phyloP scores from a whole-genome alignment of 2,113 vertebrate genomes.

The Meles meles region DNA sequence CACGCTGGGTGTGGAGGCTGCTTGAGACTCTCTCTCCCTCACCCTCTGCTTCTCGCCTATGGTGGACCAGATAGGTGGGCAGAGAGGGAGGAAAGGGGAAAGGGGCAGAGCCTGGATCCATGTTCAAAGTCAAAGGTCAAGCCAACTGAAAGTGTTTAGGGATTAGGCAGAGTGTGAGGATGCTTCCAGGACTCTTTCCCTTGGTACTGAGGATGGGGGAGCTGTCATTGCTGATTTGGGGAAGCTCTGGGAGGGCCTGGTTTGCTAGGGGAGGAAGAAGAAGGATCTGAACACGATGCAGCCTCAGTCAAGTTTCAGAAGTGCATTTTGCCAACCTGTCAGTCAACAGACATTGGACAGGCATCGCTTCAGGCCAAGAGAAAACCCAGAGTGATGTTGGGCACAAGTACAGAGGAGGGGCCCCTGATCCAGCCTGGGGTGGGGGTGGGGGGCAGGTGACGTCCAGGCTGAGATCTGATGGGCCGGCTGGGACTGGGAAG shows the following conservation, averaged over 20 bases:
- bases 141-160: accelerated
- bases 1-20: background rate
- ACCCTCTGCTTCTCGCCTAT: background rate
- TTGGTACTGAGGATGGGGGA: background rate
- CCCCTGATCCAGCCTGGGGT: background rate
- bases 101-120: background rate
- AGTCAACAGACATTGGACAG: accelerated
- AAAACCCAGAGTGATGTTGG: accelerated
- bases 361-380: background rate
- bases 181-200: background rate
- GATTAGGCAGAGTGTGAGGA: background rate
- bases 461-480: background rate
- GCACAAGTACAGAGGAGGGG: background rate
- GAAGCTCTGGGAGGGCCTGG: accelerated
- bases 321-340: background rate
- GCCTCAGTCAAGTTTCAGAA: background rate
- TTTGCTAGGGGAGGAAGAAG: too few species aligned
- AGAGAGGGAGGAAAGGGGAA: too few species aligned
- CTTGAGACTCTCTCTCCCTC: background rate
- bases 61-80: background rate
- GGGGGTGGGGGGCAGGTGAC: background rate
- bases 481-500: background rate
- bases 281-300: background rate
- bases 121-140: background rate
- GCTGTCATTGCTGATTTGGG: background rate